These are phyloP conservation scores for Antrozous pallidus DNA, from an alignment of 2,797 vertebrate genomes.

Conservation along the genomic window DNA sequence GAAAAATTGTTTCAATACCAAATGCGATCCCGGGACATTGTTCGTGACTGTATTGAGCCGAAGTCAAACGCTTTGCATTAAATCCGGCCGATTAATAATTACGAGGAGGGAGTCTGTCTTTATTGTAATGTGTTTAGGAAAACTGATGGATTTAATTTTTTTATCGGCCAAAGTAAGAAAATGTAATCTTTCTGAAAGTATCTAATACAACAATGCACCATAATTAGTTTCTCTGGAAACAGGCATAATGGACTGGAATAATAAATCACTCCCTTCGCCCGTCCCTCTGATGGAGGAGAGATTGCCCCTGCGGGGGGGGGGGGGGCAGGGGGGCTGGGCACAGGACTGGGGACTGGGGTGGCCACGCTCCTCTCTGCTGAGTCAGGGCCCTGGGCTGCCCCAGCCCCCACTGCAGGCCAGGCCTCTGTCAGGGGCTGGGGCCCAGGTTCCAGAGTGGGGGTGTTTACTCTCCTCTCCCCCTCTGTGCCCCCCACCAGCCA, in stretches of 20 bases:
- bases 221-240: slow-evolving; percentile 88
- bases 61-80: slow-evolving; percentile 85
- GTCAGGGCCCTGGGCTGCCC: background rate
- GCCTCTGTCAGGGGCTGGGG: background rate
- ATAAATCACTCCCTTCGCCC: slow-evolving; percentile 84
- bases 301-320: slow-evolving; percentile 75
- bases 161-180: slow-evolving; percentile 88
- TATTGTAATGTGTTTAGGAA: slow-evolving; percentile 87
- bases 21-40: slow-evolving; percentile 84
- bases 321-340: no score
- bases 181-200: slow-evolving; percentile 89
- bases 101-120: slow-evolving; percentile 85
- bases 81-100: slow-evolving; percentile 88
- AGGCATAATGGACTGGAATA: slow-evolving; percentile 86
- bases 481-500: background rate
- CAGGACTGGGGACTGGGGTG: background rate
- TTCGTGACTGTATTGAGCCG: slow-evolving; percentile 85
- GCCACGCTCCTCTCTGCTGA: background rate
- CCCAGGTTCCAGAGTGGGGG: background rate
- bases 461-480: background rate
- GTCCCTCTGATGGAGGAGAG: slow-evolving; percentile 82
- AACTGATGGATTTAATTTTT: slow-evolving; percentile 90
- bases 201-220: slow-evolving; percentile 87
- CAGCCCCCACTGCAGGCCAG: background rate
- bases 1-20: slow-evolving; percentile 87